Conservation (phyloP, 2,888 invertebrate genomes). For the Achlya flavicornis region DNA sequence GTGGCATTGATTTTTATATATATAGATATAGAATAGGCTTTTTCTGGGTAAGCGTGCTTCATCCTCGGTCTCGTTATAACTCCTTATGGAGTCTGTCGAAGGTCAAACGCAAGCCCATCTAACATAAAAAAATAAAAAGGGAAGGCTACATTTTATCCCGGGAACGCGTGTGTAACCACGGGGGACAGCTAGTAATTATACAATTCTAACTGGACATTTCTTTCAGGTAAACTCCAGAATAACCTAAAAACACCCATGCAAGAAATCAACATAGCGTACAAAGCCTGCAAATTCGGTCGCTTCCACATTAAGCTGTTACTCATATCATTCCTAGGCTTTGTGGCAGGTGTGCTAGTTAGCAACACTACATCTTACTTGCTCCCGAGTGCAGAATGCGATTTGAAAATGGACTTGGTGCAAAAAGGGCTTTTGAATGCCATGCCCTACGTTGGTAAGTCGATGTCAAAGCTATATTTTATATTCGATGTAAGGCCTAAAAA, state of each 20-base stretch:
- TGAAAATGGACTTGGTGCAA: slow-evolving; percentile 60
- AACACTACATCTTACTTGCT: slow-evolving; percentile 58
- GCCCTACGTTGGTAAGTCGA: slow-evolving; percentile 62
- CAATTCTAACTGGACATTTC: slow-evolving; percentile 21
- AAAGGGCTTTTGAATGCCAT: slow-evolving; percentile 67
- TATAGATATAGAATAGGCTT: no score
- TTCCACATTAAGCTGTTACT: slow-evolving; percentile 57
- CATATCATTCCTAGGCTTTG: slow-evolving; percentile 46
- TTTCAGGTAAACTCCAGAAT: slow-evolving; percentile 41
- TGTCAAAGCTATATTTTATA: no score
- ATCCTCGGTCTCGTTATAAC: no score
- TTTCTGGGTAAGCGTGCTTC: no score
- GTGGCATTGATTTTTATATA: no score
- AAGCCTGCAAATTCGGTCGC: slow-evolving; percentile 60
- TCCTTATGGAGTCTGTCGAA: no score
- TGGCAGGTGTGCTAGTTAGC: slow-evolving; percentile 52
- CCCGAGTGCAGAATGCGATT: slow-evolving; percentile 69
- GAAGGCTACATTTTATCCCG: no score
- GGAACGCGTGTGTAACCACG: no score
- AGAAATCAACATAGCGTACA: slow-evolving; percentile 60
- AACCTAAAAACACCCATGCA: slow-evolving; percentile 53
- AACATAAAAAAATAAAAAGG: no score
- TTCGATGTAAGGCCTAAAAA: no score
- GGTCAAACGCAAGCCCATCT: no score
- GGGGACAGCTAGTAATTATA: no score